Evolutionary conservation across 2,113 vertebrate genomes (phyloP).

Genomic region (Oreochromis spilurus): DNA sequence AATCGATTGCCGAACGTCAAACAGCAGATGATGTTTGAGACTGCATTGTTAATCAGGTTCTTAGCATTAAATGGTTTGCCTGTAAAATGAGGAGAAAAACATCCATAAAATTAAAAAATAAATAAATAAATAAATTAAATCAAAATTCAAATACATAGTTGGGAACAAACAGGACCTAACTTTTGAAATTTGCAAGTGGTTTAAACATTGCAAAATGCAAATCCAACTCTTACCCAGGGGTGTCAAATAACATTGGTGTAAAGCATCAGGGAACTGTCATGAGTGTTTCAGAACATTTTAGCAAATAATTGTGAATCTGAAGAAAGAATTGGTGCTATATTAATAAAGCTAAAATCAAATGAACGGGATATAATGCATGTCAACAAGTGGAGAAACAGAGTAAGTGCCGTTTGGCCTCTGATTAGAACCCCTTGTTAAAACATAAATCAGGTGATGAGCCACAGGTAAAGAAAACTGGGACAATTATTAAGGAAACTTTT

Average conservation of each 20-base stretch:
- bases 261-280: background rate
- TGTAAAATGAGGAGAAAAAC: constrained; percentile 17
- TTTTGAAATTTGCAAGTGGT: background rate
- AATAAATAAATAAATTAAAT: background rate
- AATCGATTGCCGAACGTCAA: constrained; percentile 46
- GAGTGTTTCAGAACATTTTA: background rate
- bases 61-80: constrained; percentile 77
- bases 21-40: constrained; percentile 61
- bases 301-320: background rate
- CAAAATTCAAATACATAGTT: background rate
- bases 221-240: too few relatives aligned
- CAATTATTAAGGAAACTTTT: background rate
- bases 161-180: background rate
- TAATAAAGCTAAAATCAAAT: background rate
- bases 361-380: background rate
- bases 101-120: background rate
- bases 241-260: background rate
- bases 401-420: background rate
- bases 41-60: constrained; percentile 73
- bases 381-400: background rate
- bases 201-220: too few relatives aligned
- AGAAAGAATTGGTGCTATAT: background rate
- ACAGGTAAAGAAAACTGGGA: background rate
- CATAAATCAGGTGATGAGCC: background rate
- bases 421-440: background rate